Evolutionary conservation across 1,140 invertebrate genomes (phyloP).

Genomic region (Metopolophium dirhodum): DNA sequence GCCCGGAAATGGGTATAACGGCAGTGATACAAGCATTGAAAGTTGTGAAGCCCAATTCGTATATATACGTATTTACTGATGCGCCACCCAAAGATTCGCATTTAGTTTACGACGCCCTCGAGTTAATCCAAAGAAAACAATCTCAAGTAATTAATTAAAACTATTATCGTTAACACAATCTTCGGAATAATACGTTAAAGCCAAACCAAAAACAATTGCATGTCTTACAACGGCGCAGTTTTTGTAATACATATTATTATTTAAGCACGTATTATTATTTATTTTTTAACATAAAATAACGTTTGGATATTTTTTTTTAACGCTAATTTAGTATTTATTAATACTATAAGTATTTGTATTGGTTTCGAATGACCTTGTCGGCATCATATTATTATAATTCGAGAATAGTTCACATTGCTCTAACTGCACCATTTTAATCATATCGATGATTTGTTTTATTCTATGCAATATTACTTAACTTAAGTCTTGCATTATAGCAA

Average conservation of each 20-base stretch:
- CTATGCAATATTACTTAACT: neutral
- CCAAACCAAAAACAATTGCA: neutral
- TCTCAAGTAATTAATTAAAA: slow-evolving; percentile 68
- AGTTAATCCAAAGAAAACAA: slow-evolving; percentile 74
- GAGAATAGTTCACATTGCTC: neutral
- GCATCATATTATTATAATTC: neutral
- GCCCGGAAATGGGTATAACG: slow-evolving; percentile 74
- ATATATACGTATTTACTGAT: slow-evolving; percentile 80
- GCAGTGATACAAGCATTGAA: slow-evolving; percentile 73
- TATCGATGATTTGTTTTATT: neutral
- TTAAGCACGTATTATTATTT: too few species aligned
- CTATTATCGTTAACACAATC: neutral
- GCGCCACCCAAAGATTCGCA: slow-evolving; percentile 74
- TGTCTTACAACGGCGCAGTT: neutral
- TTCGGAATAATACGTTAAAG: neutral
- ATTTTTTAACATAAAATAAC: neutral
- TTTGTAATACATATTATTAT: neutral
- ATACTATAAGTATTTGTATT: neutral
- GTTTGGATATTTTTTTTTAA: neutral
- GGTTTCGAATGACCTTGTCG: too few species aligned
- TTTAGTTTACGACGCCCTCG: slow-evolving; percentile 70
- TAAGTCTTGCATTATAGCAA: too few species aligned
- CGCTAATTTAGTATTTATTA: neutral
- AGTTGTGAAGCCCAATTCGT: slow-evolving; percentile 71
- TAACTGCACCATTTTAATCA: neutral